Percentiles rank a stretch among this genome's conserved stretches.
Evolutionary conservation across 2,797 vertebrate genomes (phyloP).

Genomic region (Pygocentrus nattereri): DNA sequence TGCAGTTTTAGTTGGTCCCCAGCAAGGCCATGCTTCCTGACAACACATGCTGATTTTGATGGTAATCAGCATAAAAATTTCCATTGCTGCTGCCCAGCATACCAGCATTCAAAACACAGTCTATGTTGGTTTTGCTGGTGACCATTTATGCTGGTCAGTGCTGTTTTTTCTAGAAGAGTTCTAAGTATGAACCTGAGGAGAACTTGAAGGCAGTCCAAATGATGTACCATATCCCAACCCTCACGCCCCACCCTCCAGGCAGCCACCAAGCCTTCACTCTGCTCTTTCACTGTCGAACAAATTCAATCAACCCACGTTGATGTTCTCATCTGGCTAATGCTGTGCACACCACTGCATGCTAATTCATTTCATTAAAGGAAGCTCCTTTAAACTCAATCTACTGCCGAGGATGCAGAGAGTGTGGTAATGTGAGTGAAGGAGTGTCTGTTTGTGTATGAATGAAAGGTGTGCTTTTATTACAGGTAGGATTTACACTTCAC

Average conservation of each 20-base stretch:
- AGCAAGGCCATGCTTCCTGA: too few relatives aligned
- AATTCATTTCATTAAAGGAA: conserved; percentile 57
- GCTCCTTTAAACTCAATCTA: conserved; percentile 57
- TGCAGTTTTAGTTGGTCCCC: too few relatives aligned
- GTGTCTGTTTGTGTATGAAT: not conserved
- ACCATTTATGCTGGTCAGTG: too few relatives aligned
- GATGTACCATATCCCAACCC: too few relatives aligned
- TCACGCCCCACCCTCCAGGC: too few relatives aligned
- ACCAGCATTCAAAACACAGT: too few relatives aligned
- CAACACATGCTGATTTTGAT: not conserved
- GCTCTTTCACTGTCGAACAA: conserved; percentile 19
- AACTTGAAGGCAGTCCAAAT: too few relatives aligned
- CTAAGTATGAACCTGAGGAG: too few relatives aligned
- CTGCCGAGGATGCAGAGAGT: conserved; percentile 10
- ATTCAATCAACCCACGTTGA: conserved; percentile 42
- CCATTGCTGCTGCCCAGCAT: too few relatives aligned
- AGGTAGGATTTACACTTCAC: too few relatives aligned
- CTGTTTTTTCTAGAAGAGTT: too few relatives aligned
- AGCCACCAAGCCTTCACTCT: not conserved
- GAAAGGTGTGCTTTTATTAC: not conserved
- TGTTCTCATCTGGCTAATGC: conserved; percentile 49
- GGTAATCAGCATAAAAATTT: too few relatives aligned
- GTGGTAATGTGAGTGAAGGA: not conserved
- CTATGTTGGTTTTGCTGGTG: not conserved
- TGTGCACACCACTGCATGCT: conserved; percentile 39